Conservation (phyloP, 2,797 vertebrate genomes). For the Lutjanus campechanus region DNA sequence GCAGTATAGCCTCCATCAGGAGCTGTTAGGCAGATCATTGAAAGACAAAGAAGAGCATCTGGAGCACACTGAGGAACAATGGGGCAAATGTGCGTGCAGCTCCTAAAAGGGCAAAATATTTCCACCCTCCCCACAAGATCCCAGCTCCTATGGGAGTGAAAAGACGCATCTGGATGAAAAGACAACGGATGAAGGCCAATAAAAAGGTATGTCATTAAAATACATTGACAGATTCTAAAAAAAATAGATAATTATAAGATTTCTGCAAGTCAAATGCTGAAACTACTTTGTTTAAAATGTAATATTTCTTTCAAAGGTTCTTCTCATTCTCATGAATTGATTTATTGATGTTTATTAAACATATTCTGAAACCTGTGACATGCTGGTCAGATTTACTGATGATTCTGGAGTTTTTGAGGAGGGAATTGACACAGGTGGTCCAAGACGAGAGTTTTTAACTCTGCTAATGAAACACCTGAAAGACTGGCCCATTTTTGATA, state of each 20-base stretch:
- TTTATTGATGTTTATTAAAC: neutral
- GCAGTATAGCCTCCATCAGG: neutral
- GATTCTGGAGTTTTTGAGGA: slow-evolving; percentile 56
- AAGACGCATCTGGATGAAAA: no score
- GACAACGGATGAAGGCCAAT: no score
- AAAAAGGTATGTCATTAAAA: neutral
- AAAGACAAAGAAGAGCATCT: neutral
- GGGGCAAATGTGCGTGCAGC: neutral
- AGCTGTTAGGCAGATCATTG: neutral
- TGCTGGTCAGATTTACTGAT: slow-evolving; percentile 63
- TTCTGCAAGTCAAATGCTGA: neutral
- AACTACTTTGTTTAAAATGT: neutral
- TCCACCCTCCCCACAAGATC: slow-evolving; percentile 10
- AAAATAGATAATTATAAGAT: no score
- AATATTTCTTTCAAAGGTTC: no score
- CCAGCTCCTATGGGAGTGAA: neutral
- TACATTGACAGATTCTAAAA: no score
- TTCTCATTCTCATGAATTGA: neutral
- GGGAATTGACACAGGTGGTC: slow-evolving; percentile 58
- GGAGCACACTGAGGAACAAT: neutral
- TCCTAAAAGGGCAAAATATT: slow-evolving; percentile 2
- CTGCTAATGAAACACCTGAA: slow-evolving; percentile 47
- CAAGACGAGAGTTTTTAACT: slow-evolving; percentile 53
- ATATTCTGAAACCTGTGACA: slow-evolving; percentile 55
- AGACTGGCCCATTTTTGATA: slow-evolving; percentile 42